A percentile compares a stretch with the other conserved stretches of the same genome.
These are phyloP conservation scores for Apamea anceps DNA, from an alignment of 2,888 invertebrate species.

Conservation along the genomic window DNA sequence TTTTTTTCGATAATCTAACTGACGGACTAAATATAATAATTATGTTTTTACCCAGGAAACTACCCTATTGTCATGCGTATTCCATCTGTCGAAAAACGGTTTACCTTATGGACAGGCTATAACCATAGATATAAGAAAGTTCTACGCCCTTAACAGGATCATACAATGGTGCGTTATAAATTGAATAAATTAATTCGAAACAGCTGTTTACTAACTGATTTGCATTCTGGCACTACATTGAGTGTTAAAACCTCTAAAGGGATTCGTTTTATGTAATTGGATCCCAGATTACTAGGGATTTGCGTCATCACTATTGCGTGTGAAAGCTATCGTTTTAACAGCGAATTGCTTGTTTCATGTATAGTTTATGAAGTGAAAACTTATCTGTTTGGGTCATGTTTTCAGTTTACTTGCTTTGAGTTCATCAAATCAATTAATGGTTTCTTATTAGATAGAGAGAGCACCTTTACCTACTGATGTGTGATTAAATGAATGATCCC, in stretches of 20 bases:
- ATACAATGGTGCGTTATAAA: slow-evolving; percentile 42
- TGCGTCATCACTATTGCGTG: slow-evolving; percentile 59
- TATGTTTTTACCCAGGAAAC: too few relatives aligned
- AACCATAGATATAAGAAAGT: too few relatives aligned
- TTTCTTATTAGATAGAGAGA: slow-evolving; percentile 3
- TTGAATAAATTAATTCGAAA: slow-evolving; percentile 66
- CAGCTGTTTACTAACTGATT: slow-evolving; percentile 64
- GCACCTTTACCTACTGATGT: background rate
- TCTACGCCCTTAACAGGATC: slow-evolving; percentile 15
- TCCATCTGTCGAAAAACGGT: too few relatives aligned
- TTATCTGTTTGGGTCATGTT: slow-evolving; percentile 24
- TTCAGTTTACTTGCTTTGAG: slow-evolving; percentile 20
- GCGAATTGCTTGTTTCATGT: slow-evolving; percentile 38
- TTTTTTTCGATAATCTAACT: too few relatives aligned
- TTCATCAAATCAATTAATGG: background rate
- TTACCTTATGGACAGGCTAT: too few relatives aligned
- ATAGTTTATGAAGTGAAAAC: slow-evolving; percentile 40
- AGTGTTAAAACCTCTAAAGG: slow-evolving; percentile 71
- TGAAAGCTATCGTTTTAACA: slow-evolving; percentile 53
- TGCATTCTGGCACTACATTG: slow-evolving; percentile 64
- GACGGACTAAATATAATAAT: too few relatives aligned
- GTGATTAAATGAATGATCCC: background rate
- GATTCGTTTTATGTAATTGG: slow-evolving; percentile 70
- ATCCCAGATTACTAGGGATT: slow-evolving; percentile 67
- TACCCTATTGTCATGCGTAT: too few relatives aligned